Evolutionary conservation across 2,888 invertebrate species (phyloP).

Genomic region (Tanaodytes sp.): DNA sequence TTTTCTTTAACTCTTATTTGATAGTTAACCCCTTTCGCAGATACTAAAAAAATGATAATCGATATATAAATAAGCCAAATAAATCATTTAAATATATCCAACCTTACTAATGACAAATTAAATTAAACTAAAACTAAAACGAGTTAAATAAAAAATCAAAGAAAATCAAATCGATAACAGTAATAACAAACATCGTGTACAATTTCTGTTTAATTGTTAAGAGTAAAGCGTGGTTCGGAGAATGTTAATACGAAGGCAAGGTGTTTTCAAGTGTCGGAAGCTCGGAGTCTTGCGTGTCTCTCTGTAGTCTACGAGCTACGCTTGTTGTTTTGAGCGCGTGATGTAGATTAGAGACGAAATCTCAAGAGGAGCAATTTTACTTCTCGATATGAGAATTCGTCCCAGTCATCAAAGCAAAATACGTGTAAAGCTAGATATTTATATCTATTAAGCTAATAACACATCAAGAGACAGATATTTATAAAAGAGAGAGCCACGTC

Average conservation of each 20-base stretch:
- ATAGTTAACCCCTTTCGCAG: too few relatives aligned
- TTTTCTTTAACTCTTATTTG: too few relatives aligned
- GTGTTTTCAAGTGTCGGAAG: constrained; percentile 44
- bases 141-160: too few relatives aligned
- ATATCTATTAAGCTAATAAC: constrained; percentile 53
- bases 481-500: constrained; percentile 53
- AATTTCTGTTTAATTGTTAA: constrained; percentile 53
- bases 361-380: constrained; percentile 36
- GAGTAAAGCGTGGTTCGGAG: constrained; percentile 44
- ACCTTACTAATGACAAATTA: too few relatives aligned
- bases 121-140: too few relatives aligned
- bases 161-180: too few relatives aligned
- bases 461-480: constrained; percentile 55
- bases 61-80: too few relatives aligned
- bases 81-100: too few relatives aligned
- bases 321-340: constrained; percentile 54
- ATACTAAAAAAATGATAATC: too few relatives aligned
- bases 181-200: constrained; percentile 63
- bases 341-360: constrained; percentile 47
- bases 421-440: constrained; percentile 55
- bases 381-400: constrained; percentile 48
- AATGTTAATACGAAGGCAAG: constrained; percentile 40
- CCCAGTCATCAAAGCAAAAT: constrained; percentile 53
- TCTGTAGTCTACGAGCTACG: constrained; percentile 55
- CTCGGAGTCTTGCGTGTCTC: constrained; percentile 51